Percentiles rank a stretch among this genome's conserved stretches.
These are phyloP conservation scores for Danio albolineatus DNA, from an alignment of 2,797 vertebrate genomes.

Conservation along the genomic window DNA sequence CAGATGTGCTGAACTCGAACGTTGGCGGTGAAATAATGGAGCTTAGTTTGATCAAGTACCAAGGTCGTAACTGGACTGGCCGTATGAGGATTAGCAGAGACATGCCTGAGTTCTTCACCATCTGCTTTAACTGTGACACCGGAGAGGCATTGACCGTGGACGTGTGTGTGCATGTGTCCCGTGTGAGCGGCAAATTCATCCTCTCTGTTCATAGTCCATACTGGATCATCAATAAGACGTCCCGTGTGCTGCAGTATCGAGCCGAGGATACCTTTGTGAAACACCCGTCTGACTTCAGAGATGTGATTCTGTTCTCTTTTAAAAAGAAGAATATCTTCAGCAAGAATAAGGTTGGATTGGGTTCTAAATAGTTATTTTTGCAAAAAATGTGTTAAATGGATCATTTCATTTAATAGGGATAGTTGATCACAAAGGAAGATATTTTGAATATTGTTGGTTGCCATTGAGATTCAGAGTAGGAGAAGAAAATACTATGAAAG, in stretches of 20 bases:
- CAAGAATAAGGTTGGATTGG: slow-evolving; percentile 89
- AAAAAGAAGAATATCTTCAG: slow-evolving; percentile 94
- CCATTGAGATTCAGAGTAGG: no score
- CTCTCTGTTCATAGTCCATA: slow-evolving; percentile 92
- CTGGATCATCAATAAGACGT: slow-evolving; percentile 98
- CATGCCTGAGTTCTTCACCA: slow-evolving; percentile 84
- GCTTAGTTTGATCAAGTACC: slow-evolving; percentile 86
- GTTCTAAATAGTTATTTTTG: background rate
- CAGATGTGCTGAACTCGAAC: slow-evolving; percentile 87
- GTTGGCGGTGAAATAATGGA: slow-evolving; percentile 88
- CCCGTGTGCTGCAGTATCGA: slow-evolving; percentile 90
- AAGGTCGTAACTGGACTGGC: slow-evolving; percentile 91
- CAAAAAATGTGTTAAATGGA: no score
- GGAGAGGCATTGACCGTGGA: slow-evolving; percentile 76
- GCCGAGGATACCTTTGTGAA: slow-evolving; percentile 89
- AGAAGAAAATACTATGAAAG: no score
- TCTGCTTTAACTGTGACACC: slow-evolving; percentile 81
- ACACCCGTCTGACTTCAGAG: slow-evolving; percentile 90
- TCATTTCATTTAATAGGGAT: no score
- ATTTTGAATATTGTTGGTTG: no score
- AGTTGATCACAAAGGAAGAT: no score
- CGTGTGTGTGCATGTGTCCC: slow-evolving; percentile 79
- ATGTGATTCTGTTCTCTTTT: slow-evolving; percentile 93
- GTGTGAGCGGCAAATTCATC: slow-evolving; percentile 71
- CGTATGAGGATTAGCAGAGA: slow-evolving; percentile 80